phyloP scores from a whole-genome alignment of 2,888 invertebrate species.

The Hypselothyrea guttata region DNA sequence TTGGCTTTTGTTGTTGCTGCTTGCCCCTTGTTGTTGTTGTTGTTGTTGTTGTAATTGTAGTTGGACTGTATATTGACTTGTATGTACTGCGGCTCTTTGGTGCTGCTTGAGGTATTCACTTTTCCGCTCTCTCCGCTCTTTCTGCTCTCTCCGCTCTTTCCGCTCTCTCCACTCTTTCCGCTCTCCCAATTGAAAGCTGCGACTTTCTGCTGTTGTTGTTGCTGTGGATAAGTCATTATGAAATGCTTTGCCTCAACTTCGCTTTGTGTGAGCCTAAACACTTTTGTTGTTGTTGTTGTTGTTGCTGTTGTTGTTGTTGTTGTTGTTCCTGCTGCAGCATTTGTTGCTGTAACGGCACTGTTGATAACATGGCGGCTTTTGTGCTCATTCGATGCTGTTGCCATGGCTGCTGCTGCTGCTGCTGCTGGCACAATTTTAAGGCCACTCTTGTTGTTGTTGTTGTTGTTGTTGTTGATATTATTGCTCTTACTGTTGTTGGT shows the following conservation, averaged over 20 bases:
- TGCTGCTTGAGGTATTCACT: conserved; percentile 50
- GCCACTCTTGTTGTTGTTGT: conserved; percentile 27
- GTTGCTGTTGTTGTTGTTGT: conserved; percentile 16
- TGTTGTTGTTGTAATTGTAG: conserved; percentile 26
- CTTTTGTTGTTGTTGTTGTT: conserved; percentile 26
- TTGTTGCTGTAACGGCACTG: conserved; percentile 29
- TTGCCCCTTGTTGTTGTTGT: conserved; percentile 17
- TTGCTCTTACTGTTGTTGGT: conserved; percentile 33
- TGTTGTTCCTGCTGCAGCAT: conserved; percentile 14
- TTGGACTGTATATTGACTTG: conserved; percentile 38
- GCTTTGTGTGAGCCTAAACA: conserved; percentile 41
- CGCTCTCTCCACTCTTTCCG: conserved; percentile 31
- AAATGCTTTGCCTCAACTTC: conserved; percentile 40
- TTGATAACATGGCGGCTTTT: conserved; percentile 45
- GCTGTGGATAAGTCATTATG: conserved; percentile 35
- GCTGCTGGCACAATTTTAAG: conserved; percentile 35
- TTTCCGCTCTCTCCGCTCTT: no score
- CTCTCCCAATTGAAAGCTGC: conserved; percentile 36
- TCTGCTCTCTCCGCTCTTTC: no score
- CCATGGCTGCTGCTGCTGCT: conserved; percentile 11
- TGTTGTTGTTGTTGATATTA: conserved; percentile 30
- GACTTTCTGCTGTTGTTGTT: conserved; percentile 19
- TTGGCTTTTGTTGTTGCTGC: conserved; percentile 43
- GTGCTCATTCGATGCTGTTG: conserved; percentile 40
- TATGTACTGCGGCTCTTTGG: conserved; percentile 43